Evolutionary conservation across 2,888 invertebrate genomes (phyloP).

Genomic region (Notodonta dromedarius): DNA sequence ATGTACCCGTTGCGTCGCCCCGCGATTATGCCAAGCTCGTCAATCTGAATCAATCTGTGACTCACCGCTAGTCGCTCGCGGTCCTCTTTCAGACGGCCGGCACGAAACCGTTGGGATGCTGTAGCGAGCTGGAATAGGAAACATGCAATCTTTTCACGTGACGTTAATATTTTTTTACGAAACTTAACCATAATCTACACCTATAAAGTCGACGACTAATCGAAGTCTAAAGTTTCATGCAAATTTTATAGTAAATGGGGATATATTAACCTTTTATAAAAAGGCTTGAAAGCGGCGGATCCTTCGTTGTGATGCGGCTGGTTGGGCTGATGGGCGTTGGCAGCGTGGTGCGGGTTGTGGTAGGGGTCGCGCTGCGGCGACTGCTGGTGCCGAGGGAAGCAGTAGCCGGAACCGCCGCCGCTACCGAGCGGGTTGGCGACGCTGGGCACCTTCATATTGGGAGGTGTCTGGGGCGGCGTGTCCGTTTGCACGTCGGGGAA

Average conservation of each 20-base stretch:
- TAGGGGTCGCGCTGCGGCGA: slow-evolving; percentile 82
- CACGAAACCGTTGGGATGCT: slow-evolving; percentile 89
- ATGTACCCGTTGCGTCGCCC: slow-evolving; percentile 48
- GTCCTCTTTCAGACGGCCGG: slow-evolving; percentile 88
- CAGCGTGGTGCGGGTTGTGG: slow-evolving; percentile 82
- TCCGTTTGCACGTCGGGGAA: slow-evolving; percentile 95
- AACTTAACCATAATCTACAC: slow-evolving; percentile 34
- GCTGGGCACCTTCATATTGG: slow-evolving; percentile 95
- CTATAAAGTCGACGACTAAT: slow-evolving; percentile 16
- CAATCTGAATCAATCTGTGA: slow-evolving; percentile 70
- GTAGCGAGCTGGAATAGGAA: slow-evolving; percentile 86
- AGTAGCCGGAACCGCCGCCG: slow-evolving; percentile 84
- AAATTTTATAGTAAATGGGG: slow-evolving; percentile 10
- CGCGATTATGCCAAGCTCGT: slow-evolving; percentile 45
- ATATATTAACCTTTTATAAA: slow-evolving; percentile 92
- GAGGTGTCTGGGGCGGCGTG: slow-evolving; percentile 97
- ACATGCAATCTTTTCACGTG: slow-evolving; percentile 70
- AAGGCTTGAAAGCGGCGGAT: slow-evolving; percentile 92
- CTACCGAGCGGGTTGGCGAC: slow-evolving; percentile 89
- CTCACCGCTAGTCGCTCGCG: slow-evolving; percentile 70
- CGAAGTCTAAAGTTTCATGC: slow-evolving; percentile 6
- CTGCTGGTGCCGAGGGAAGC: slow-evolving; percentile 81
- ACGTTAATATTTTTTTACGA: slow-evolving; percentile 38
- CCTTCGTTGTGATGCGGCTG: slow-evolving; percentile 82
- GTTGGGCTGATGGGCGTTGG: slow-evolving; percentile 75